Percentiles rank a stretch among this genome's conserved stretches.
Conservation (phyloP, 2,888 invertebrate genomes). For the Allacma fusca region DNA sequence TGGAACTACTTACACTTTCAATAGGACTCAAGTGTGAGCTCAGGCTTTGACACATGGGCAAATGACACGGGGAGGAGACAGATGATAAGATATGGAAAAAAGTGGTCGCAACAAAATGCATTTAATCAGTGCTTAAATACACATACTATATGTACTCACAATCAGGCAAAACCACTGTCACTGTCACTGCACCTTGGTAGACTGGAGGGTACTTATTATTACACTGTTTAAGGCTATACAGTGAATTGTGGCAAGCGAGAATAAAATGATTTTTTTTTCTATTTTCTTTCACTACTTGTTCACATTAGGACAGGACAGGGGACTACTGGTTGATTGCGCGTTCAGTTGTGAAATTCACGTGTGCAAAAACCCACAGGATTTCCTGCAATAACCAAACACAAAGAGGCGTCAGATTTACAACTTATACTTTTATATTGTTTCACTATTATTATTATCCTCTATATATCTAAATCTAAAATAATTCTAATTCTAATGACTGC, state of each 20-base stretch:
- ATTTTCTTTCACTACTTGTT: neutral
- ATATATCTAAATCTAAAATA: no score
- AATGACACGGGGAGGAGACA: neutral
- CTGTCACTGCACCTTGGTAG: neutral
- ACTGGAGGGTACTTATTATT: neutral
- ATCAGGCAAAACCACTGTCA: neutral
- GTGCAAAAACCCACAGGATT: slow-evolving; percentile 8
- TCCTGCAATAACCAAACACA: slow-evolving; percentile 9
- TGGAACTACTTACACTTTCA: neutral
- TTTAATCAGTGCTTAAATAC: neutral
- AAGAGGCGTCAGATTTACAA: neutral
- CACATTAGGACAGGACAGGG: neutral
- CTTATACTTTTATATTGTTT: neutral
- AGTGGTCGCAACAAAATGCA: neutral
- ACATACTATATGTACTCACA: neutral
- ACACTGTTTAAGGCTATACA: neutral
- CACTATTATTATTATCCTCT: no score
- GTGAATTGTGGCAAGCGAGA: neutral
- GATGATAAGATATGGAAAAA: neutral
- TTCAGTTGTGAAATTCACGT: neutral
- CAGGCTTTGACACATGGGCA: neutral
- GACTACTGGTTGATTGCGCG: neutral
- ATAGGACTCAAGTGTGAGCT: neutral
- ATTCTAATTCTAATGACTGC: no score
- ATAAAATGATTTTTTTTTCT: neutral